Evolutionary conservation across 2,113 vertebrate species (phyloP), one percentile per base, ranked within the genome.

Genomic region (Microcebus murinus): DNA sequence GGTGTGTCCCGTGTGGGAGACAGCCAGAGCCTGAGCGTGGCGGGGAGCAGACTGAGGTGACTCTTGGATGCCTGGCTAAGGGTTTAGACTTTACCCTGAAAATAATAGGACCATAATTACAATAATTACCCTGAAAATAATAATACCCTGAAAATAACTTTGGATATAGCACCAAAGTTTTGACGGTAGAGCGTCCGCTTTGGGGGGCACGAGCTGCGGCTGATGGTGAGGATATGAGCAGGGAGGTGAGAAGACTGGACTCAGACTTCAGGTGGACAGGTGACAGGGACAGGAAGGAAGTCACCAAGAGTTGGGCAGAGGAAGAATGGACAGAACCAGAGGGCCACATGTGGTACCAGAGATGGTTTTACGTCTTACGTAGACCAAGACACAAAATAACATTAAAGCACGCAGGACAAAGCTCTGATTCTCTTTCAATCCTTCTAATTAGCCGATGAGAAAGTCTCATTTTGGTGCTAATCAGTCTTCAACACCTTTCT

Each of bases 381-480:
- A 36, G 57, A 48, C 25, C 25, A 12, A 84, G 52, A 73, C 52
- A 14, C 1, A 18, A 45, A 87, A 34, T 34, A 36, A 57, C 57
- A 74, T 4, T 6, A 80, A 85, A 59, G 61, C 65, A 67, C 9
- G 12, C 0, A 65, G 39, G 10, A 39, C 2, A 39, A 80, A 91
- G 17, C 45, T 23, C 70, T 65, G 55, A 59, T 39, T 84, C 11
- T 48, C 85, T 80, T 57, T 80, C 7, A 10, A 48, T 50, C 21
- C 34, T 85, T 86, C 95, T 67, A 71, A 92, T 85, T 57, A 73
- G 87, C 74, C 71, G 63, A 80, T 59, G 57, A 90, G 79, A 31
- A 96, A 81, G 65, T 85, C 65, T 85, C 55, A 23, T 59, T 34
- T 71, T 39, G 63, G 77, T 67, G 71, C 85, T 86, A 92, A 86